Evolutionary conservation across 2,797 vertebrate genomes (phyloP).

Genomic region (Gymnodraco acuticeps): DNA sequence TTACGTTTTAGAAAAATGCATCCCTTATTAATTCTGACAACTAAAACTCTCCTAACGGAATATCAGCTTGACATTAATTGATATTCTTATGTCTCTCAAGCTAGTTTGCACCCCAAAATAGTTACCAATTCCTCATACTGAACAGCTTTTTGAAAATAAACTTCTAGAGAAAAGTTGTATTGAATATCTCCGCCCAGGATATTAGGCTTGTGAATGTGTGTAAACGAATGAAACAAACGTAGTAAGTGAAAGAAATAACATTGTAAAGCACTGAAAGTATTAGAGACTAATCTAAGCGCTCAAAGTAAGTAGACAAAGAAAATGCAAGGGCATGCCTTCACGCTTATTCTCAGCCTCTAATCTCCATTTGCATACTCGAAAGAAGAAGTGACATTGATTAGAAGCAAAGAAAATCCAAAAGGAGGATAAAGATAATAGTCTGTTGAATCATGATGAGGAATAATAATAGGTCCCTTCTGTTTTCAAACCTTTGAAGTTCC

Average conservation of each 20-base stretch:
- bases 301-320: not conserved
- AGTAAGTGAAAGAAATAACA: not conserved
- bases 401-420: not conserved
- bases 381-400: not conserved
- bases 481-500: conserved; percentile 4
- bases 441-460: not conserved
- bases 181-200: not conserved
- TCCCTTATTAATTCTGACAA: not conserved
- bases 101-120: not conserved
- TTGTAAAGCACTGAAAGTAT: not conserved
- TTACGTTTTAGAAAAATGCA: too few relatives aligned
- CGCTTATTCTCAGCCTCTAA: too few relatives aligned
- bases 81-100: not conserved
- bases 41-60: not conserved
- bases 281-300: not conserved
- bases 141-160: not conserved
- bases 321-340: too few relatives aligned
- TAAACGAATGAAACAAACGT: not conserved
- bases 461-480: not conserved
- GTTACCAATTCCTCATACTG: not conserved
- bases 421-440: not conserved
- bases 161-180: not conserved
- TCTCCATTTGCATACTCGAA: not conserved
- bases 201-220: not conserved
- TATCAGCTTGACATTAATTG: not conserved